phyloP scores from a whole-genome alignment of 2,888 invertebrate species.

The Chalcosyrphus nemorum region DNA sequence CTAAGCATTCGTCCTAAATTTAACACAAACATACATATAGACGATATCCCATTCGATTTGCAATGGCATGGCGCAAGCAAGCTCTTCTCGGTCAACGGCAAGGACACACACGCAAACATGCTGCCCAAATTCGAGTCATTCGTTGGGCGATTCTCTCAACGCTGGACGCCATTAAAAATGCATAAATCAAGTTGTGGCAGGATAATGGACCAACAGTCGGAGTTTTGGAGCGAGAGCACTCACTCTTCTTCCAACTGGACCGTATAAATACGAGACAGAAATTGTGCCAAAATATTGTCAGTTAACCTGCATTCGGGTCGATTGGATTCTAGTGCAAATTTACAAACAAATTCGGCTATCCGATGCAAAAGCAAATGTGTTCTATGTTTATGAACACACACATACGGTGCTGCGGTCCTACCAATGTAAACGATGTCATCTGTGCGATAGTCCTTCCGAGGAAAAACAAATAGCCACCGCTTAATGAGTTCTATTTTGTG shows the following conservation, averaged over 20 bases:
- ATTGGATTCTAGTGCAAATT: constrained; percentile 29
- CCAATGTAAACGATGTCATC: too few relatives aligned
- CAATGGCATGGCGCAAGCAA: background rate
- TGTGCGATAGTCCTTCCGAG: background rate
- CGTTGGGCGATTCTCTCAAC: constrained; percentile 24
- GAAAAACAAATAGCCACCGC: constrained; percentile 7
- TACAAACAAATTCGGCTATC: constrained; percentile 16
- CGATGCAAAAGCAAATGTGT: background rate
- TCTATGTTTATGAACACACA: background rate
- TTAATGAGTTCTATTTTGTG: constrained; percentile 48
- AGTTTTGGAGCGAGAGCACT: background rate
- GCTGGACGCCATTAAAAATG: constrained; percentile 62
- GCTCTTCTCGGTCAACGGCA: background rate
- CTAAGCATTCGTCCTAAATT: constrained; percentile 30
- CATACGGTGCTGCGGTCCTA: background rate
- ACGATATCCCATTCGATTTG: constrained; percentile 18
- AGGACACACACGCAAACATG: constrained; percentile 21
- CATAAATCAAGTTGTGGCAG: constrained; percentile 64
- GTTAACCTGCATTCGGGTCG: constrained; percentile 48
- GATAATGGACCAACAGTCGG: constrained; percentile 32
- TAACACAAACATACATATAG: background rate
- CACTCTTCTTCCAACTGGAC: constrained; percentile 6
- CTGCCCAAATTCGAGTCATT: constrained; percentile 12
- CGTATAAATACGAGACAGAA: constrained; percentile 52
- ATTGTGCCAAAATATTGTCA: constrained; percentile 64